A percentile compares a stretch with the other conserved stretches of the same genome.
Evolutionary conservation across 2,113 vertebrate genomes (phyloP).

Genomic region (Nothoprocta pentlandii): DNA sequence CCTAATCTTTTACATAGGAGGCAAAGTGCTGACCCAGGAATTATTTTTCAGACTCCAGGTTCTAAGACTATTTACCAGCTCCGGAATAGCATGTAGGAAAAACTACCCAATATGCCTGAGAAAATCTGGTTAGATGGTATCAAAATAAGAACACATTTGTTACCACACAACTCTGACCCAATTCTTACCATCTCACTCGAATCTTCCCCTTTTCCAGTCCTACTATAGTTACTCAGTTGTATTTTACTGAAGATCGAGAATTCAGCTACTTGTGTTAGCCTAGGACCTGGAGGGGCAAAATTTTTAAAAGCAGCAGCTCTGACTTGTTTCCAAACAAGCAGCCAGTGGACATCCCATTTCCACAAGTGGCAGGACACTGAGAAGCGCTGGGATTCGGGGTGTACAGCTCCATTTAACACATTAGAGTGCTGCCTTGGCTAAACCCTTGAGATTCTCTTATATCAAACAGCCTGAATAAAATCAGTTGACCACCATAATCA

Average conservation of each 20-base stretch:
- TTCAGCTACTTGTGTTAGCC: not conserved
- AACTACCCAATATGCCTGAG: not conserved
- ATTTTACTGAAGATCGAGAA: not conserved
- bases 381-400: not conserved
- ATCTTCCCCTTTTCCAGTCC: not conserved
- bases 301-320: not conserved
- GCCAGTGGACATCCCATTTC: not conserved
- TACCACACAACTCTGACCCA: not conserved
- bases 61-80: not conserved
- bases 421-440: not conserved
- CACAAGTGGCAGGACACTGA: not conserved
- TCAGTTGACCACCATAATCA: not conserved
- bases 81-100: not conserved
- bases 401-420: not conserved
- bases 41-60: not conserved
- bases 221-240: not conserved
- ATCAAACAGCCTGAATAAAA: not conserved
- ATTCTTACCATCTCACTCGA: not conserved
- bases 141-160: not conserved
- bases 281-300: not conserved
- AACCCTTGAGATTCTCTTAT: not conserved
- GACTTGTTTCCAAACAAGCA: not conserved
- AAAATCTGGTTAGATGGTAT: not conserved
- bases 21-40: not conserved
- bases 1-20: not conserved